Evolutionary conservation across 2,797 vertebrate genomes (phyloP).

Genomic region (Acomys russatus): DNA sequence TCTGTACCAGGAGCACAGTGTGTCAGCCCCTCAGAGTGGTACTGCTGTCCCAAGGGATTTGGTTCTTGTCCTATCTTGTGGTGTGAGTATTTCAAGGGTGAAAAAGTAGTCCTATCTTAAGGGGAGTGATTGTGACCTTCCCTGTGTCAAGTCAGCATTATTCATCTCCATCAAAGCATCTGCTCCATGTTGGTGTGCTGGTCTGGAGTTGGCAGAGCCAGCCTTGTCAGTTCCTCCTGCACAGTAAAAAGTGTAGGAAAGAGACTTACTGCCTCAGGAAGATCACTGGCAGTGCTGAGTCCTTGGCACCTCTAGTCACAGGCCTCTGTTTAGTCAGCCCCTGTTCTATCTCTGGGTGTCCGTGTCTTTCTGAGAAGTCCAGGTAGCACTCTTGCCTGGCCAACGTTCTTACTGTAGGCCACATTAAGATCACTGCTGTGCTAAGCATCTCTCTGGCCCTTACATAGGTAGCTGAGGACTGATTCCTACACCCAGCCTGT

Average conservation of each 20-base stretch:
- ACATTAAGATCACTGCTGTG: neutral
- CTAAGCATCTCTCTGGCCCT: neutral
- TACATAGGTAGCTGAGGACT: neutral
- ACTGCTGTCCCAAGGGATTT: accelerated
- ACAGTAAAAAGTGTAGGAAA: neutral
- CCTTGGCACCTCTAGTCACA: neutral
- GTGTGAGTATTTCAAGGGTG: neutral
- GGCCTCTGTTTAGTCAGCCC: neutral
- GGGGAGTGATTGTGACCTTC: accelerated
- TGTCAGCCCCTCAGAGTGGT: neutral
- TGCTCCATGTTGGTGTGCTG: neutral
- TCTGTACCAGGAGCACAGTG: neutral
- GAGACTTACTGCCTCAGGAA: neutral
- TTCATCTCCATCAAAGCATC: neutral
- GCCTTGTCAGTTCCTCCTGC: neutral
- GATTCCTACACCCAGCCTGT: neutral
- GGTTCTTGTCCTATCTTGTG: accelerated
- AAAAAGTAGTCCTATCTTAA: neutral
- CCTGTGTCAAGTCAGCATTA: accelerated
- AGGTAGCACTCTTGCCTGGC: neutral
- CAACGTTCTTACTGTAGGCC: neutral
- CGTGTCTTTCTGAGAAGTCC: neutral
- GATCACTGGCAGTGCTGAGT: neutral
- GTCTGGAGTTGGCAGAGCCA: neutral
- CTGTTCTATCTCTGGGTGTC: neutral